phyloP scores from a whole-genome alignment of 2,888 invertebrate species.

The Nomada fabriciana region DNA sequence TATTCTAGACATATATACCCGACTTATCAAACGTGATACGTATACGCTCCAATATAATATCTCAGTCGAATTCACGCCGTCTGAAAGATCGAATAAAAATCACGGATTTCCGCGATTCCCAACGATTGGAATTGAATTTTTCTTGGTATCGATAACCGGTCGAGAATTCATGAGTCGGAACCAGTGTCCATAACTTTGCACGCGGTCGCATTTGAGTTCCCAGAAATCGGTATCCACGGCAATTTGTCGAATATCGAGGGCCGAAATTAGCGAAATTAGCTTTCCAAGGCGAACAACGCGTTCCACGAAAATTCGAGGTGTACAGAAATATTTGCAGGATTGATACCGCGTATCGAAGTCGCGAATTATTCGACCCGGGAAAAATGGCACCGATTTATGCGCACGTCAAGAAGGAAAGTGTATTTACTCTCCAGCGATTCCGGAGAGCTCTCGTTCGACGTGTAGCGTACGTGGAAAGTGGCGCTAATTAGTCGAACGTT shows the following conservation, averaged over 20 bases:
- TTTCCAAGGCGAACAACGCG: not conserved
- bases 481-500: constrained; percentile 37
- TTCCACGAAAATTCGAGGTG: not conserved
- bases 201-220: not conserved
- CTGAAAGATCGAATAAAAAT: constrained; percentile 8
- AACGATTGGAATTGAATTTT: not conserved
- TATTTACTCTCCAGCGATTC: constrained; percentile 40
- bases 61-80: not conserved
- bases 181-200: constrained; percentile 14
- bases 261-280: not conserved
- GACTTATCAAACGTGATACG: no score
- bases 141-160: constrained; percentile 25
- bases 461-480: constrained; percentile 38
- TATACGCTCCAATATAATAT: not conserved
- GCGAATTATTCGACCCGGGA: constrained; percentile 35
- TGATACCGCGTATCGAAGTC: constrained; percentile 42
- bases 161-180: constrained; percentile 22
- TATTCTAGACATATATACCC: no score
- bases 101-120: constrained; percentile 1
- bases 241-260: constrained; percentile 37
- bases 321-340: not conserved
- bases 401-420: constrained; percentile 53
- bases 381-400: constrained; percentile 48
- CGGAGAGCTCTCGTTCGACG: constrained; percentile 15
- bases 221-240: constrained; percentile 7